Base-by-base conservation (phyloP, 2,888 invertebrate species). In the Alsophila aescularia region DNA sequence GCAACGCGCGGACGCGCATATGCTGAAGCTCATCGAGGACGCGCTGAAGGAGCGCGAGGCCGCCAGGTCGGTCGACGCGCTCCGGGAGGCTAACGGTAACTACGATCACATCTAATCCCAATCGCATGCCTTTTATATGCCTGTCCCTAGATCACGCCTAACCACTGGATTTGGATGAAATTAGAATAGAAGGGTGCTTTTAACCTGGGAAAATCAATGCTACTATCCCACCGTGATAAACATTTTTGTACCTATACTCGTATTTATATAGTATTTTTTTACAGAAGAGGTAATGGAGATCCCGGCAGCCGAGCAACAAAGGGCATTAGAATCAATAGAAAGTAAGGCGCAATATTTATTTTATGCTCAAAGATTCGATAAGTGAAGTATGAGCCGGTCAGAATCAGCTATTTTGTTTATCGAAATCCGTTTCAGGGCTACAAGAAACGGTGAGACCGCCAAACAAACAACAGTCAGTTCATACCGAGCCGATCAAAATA, bases 21-120 rank as follows among this genome's bases (percentile, higher is more conserved):
- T 73, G 12, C 43, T 69, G 48, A 62, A 53, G 27, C 67, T 79
- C 52, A 61, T 83, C 27, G 79, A 75, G 29, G 77, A 72, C 58
- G 70, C 72, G 35, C 54, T 64, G 40, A 49, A 51, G n/a, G 61
- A 68, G 52, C 58, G 72, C 27, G 73, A 73, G 63, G 72, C 75
- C 16, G 64, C 66, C 34, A 53, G 52, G 54, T 69, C 77, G 37
- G 71, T 71, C 35, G 58, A 56, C 24, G 70, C 70, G 31, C 67
- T 70, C 40, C 42, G 51, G 63, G 34, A n/a, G 2, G 50, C 52
- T n/a, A 31, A 13, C 32, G 56, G 53, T 60, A 14, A 34, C n/a
- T n/a, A n/a, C n/a, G n/a, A n/a, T n/a, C n/a, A n/a, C n/a, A n/a
- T n/a, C n/a, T n/a, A n/a, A n/a, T n/a, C n/a, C n/a, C n/a, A n/a